Evolutionary conservation across 2,797 vertebrate genomes (phyloP).

Genomic region (Ctenopoma multispine): DNA sequence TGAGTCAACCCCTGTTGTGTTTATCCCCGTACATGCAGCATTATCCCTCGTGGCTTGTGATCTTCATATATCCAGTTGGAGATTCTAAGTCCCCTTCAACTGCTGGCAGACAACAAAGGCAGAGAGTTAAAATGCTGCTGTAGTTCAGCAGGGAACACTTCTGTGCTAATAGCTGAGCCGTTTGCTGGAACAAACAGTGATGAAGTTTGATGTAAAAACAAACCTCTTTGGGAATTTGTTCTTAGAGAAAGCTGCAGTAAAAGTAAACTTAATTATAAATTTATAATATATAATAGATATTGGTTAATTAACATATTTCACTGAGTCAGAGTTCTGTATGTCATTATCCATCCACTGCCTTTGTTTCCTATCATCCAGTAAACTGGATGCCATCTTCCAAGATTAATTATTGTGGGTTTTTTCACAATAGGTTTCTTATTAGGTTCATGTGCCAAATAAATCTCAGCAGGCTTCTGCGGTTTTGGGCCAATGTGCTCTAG

Average conservation of each 20-base stretch:
- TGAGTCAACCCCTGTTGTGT: conserved; percentile 39
- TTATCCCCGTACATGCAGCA: conserved; percentile 48
- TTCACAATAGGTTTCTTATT: too few species aligned
- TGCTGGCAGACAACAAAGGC: conserved; percentile 27
- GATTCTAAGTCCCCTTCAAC: conserved; percentile 44
- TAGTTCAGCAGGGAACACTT: conserved; percentile 29
- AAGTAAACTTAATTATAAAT: conserved; percentile 7
- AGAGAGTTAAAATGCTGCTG: conserved; percentile 20
- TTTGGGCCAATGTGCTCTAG: neutral
- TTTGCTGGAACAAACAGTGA: conserved; percentile 34
- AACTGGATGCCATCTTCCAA: neutral
- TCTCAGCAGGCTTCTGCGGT: neutral
- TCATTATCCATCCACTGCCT: neutral
- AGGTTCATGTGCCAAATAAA: neutral
- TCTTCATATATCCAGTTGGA: conserved; percentile 41
- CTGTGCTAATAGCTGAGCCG: conserved; percentile 1
- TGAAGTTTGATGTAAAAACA: conserved; percentile 14
- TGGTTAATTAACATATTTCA: too few species aligned
- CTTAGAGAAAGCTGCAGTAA: neutral
- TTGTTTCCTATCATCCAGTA: too few species aligned
- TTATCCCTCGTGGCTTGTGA: conserved; percentile 48
- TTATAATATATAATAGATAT: too few species aligned
- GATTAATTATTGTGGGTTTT: neutral
- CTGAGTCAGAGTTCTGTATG: too few species aligned
- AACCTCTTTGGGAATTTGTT: conserved; percentile 8